Evolutionary conservation across 2,888 invertebrate species (phyloP).

Genomic region (Malthinus flaveolus): DNA sequence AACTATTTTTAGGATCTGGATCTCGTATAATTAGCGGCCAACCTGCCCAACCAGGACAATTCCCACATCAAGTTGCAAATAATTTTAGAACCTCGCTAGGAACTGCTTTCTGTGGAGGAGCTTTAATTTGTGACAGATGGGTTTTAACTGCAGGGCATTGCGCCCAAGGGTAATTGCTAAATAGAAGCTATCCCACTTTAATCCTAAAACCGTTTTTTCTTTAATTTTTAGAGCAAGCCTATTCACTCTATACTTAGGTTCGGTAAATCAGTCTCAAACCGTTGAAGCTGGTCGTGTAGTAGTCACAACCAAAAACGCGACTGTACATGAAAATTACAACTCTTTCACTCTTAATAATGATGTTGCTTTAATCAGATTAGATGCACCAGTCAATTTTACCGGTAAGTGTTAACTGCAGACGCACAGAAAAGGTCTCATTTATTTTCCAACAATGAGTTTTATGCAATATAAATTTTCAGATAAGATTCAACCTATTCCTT

Average conservation of each 20-base stretch:
- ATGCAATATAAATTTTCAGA: constrained; percentile 20
- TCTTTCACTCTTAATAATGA: constrained; percentile 30
- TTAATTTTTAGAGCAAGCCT: constrained; percentile 7
- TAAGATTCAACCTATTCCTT: constrained; percentile 31
- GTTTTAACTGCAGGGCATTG: constrained; percentile 27
- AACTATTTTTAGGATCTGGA: neutral
- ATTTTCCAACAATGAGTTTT: neutral
- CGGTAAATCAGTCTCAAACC: neutral
- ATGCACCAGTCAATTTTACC: constrained; percentile 22
- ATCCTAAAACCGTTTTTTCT: neutral
- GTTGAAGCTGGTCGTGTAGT: constrained; percentile 14
- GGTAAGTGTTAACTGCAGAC: constrained; percentile 6
- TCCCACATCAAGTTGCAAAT: constrained; percentile 10
- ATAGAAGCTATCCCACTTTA: neutral
- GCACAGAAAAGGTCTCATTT: too few relatives aligned
- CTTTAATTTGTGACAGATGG: constrained; percentile 19
- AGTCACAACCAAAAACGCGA: constrained; percentile 11
- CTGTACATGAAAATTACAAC: constrained; percentile 27
- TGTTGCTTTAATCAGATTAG: constrained; percentile 32
- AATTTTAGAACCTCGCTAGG: neutral
- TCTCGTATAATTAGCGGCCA: constrained; percentile 8
- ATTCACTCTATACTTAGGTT: constrained; percentile 5
- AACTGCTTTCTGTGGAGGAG: constrained; percentile 14
- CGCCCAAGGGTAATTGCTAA: constrained; percentile 11
- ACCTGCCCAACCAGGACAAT: constrained; percentile 9